These are phyloP conservation scores for Drosophila anomalata DNA, from an alignment of 2,888 invertebrate genomes.

Conservation along the genomic window DNA sequence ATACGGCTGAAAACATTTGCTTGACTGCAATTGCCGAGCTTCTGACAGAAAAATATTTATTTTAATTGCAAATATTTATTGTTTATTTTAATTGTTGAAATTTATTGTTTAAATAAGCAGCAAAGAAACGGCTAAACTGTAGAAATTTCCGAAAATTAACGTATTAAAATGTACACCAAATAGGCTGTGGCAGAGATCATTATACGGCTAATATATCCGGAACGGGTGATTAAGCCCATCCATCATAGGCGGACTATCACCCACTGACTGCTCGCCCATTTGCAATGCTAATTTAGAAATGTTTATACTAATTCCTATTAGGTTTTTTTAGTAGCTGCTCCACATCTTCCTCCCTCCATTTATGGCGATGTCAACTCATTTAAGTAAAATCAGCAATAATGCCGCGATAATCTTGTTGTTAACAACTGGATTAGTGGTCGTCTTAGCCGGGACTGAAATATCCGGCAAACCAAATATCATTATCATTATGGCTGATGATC, in stretches of 20 bases:
- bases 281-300: slow-evolving; percentile 23
- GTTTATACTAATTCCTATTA: slow-evolving; percentile 23
- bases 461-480: slow-evolving; percentile 87
- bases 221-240: slow-evolving; percentile 21
- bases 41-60: not conserved
- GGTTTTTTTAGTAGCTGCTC: slow-evolving; percentile 16
- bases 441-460: not conserved
- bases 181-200: not conserved
- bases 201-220: slow-evolving; percentile 27
- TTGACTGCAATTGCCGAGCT: slow-evolving; percentile 8
- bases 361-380: slow-evolving; percentile 13
- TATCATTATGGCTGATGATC: slow-evolving; percentile 92
- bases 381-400: slow-evolving; percentile 10
- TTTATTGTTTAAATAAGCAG: slow-evolving; percentile 4
- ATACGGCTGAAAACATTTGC: slow-evolving; percentile 18
- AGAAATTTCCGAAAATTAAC: slow-evolving; percentile 16
- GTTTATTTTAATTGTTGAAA: no score
- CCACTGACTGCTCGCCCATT: slow-evolving; percentile 17
- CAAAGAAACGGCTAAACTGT: slow-evolving; percentile 7
- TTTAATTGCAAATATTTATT: not conserved
- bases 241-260: slow-evolving; percentile 25
- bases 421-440: slow-evolving; percentile 4
- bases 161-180: slow-evolving; percentile 2
- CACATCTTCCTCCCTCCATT: slow-evolving; percentile 21
- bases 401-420: slow-evolving; percentile 15